Conservation (phyloP, 2,113 vertebrate species). For the Gila orcuttii region DNA sequence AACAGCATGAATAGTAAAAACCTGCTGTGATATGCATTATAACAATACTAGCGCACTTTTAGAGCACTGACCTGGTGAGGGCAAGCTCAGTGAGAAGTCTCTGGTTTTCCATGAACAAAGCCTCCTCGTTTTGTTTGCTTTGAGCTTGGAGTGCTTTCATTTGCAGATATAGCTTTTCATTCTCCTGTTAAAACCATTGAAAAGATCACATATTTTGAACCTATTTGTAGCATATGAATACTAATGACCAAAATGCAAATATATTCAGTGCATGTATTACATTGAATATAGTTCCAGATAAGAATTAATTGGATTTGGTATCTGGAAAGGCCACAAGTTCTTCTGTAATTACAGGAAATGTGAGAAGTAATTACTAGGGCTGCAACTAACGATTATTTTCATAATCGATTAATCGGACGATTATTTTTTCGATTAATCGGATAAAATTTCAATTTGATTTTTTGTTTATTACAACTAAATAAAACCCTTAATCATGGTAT, state of each 20-base stretch:
- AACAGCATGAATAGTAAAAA: background rate
- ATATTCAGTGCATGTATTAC: background rate
- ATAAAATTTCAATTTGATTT: too few species aligned
- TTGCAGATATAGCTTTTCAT: conserved; percentile 87
- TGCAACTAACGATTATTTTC: too few species aligned
- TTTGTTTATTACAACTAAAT: too few species aligned
- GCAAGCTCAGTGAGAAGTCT: conserved; percentile 80
- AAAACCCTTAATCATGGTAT: too few species aligned
- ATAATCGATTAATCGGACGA: too few species aligned
- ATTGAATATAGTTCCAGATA: background rate
- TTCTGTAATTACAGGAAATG: background rate
- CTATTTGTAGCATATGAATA: conserved; percentile 1
- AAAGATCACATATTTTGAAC: background rate
- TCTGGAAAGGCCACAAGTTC: background rate
- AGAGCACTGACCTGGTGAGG: conserved; percentile 77
- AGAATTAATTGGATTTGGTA: conserved; percentile 7
- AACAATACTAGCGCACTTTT: background rate
- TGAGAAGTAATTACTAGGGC: conserved; percentile 1
- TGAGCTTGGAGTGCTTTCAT: conserved; percentile 85
- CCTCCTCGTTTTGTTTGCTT: conserved; percentile 85
- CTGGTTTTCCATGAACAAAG: conserved; percentile 93
- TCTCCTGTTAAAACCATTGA: conserved; percentile 79
- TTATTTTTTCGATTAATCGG: too few species aligned
- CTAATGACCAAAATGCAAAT: conserved; percentile 25
- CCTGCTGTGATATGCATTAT: background rate